Base-by-base conservation (phyloP, 2,888 invertebrate genomes). In the Strigamia maritima region DNA sequence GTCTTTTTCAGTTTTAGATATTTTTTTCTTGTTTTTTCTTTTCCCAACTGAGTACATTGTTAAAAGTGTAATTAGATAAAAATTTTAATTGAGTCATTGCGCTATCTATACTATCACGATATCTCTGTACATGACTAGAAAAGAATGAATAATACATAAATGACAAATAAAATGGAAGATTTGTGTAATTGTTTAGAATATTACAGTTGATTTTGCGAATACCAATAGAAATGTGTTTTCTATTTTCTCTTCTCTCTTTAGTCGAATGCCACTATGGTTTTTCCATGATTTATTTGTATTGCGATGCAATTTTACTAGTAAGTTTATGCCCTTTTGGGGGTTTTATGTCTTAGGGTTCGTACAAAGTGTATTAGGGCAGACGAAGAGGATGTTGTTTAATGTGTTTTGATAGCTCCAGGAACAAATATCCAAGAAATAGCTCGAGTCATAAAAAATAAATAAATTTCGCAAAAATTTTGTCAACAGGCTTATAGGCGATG, bases 381-480 rank as follows among this genome's bases (percentile, higher is more conserved):
- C 60, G 22, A 24, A 65, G 14, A 24, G 60, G 60, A 65, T 65
- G 22, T 65, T n/a, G 60, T 65, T 65, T 35, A 35, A 65, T 65
- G 60, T 60, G 60, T 65, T 65, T 65, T 65, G 60, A 65, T n/a
- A 65, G 60, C 60, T 22, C 14, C 6, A 22, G 22, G 60, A 65
- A 24, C 19, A 65, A 65, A 65, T 65, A 65, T 19, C 22, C 60
- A 22, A 49, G 60, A 65, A 65, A 65, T 22, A 24, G 24, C 60
- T 65, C 22, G 6, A 6, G 22, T 24, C 60, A 12, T 65, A 65
- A 65, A 65, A 22, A 65, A 12, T 65, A 65, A 65, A 65, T 65
- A 65, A 65, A 65, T 65, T 65, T 19, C 1, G 60, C 60, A 65
- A 65, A n/a, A 19, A 65, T 65, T 24, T 65, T 65, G 60, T 65